phyloP scores from a whole-genome alignment of 2,113 vertebrate genomes.

The Colistium nudipinnis region DNA sequence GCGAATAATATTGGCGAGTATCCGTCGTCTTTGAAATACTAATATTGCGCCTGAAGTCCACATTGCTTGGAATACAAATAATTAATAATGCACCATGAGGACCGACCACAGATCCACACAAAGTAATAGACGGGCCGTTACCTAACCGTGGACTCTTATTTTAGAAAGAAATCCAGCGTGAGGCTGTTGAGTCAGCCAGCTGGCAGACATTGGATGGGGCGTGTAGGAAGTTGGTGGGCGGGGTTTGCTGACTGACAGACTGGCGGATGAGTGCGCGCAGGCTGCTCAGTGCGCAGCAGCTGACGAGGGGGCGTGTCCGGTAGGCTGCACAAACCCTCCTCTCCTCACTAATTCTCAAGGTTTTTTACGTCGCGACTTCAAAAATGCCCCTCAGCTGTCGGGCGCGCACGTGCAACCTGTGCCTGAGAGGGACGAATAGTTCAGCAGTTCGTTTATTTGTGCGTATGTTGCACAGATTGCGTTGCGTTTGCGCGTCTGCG shows the following conservation, averaged over 20 bases:
- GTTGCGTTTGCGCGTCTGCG: background rate
- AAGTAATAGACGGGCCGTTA: slow-evolving; percentile 1
- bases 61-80: background rate
- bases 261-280: background rate
- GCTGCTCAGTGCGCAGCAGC: slow-evolving; percentile 13
- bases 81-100: no score
- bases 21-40: no score
- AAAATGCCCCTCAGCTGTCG: rapidly evolving
- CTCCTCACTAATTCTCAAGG: background rate
- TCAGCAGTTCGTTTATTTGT: background rate
- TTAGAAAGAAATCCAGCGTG: no score
- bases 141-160: slow-evolving; percentile 15
- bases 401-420: rapidly evolving
- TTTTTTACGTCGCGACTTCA: background rate
- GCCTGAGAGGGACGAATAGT: background rate
- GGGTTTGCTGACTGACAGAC: no score
- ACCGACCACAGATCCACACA: background rate
- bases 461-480: background rate
- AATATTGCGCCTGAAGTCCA: background rate
- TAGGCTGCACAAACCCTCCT: slow-evolving; percentile 11
- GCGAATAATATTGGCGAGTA: no score
- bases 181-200: background rate
- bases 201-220: slow-evolving; percentile 33
- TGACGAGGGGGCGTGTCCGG: slow-evolving; percentile 33
- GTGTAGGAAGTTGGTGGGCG: background rate